Conservation (phyloP, 2,113 vertebrate genomes). For the Brachypteracias leptosomus region DNA sequence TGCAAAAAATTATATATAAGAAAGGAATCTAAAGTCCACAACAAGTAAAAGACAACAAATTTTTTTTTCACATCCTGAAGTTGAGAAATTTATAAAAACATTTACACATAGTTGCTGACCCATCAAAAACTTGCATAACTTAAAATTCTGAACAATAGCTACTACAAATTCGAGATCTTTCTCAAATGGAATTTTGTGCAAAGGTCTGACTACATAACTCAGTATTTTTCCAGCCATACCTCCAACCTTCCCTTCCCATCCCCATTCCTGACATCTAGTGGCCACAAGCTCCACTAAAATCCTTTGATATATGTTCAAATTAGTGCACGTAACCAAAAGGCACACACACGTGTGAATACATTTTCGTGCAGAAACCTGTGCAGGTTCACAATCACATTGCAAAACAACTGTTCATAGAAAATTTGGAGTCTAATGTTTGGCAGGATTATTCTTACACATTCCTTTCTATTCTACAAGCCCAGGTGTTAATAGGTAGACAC, state of each 20-base stretch:
- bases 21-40: conserved; percentile 72
- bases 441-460: conserved; percentile 53
- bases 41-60: conserved; percentile 71
- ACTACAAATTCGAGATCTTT: conserved; percentile 64
- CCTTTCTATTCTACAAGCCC: conserved; percentile 56
- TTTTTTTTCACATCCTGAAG: conserved; percentile 46
- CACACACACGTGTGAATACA: conserved; percentile 53
- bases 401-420: conserved; percentile 45
- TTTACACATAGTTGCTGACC: conserved; percentile 73
- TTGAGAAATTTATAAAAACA: conserved; percentile 79
- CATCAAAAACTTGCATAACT: conserved; percentile 69
- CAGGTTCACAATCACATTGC: conserved; percentile 57
- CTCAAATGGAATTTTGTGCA: conserved; percentile 66
- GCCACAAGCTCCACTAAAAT: conserved; percentile 54
- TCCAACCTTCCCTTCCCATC: background rate
- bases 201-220: conserved; percentile 17
- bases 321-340: conserved; percentile 66
- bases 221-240: background rate
- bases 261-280: conserved; percentile 31
- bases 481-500: conserved; percentile 49
- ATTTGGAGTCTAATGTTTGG: conserved; percentile 27
- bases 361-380: conserved; percentile 62
- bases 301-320: conserved; percentile 20
- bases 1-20: conserved; percentile 74
- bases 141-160: conserved; percentile 59